Conservation (phyloP, 2,113 vertebrate species). For the Phylloscopus whistleri region DNA sequence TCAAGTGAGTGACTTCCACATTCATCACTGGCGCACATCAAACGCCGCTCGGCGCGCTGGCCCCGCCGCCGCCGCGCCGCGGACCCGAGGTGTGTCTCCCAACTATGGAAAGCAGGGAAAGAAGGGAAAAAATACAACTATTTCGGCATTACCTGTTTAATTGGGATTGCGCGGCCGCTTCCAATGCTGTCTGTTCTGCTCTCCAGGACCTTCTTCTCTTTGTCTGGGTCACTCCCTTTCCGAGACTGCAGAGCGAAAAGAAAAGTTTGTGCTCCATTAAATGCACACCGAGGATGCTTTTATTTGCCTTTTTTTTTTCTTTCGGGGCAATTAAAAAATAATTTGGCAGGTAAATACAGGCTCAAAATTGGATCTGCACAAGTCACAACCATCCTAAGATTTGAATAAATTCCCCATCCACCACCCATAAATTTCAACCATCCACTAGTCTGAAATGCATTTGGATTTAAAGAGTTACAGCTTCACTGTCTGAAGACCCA, state of each 20-base stretch:
- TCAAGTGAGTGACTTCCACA: conserved; percentile 94
- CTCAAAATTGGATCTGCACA: neutral
- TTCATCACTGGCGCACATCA: conserved; percentile 86
- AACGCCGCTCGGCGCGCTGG: conserved; percentile 40
- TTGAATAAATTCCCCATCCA: neutral
- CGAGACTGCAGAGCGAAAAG: conserved; percentile 86
- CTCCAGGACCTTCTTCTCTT: conserved; percentile 97
- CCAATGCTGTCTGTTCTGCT: conserved; percentile 96
- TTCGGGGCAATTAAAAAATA: neutral
- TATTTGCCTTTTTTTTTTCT: neutral
- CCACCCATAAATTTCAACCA: neutral
- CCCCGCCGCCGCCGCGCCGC: neutral
- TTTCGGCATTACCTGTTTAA: conserved; percentile 90
- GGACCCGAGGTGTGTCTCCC: conserved; percentile 66
- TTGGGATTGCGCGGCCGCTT: conserved; percentile 96
- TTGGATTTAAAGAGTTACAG: conserved; percentile 30
- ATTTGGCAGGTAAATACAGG: neutral
- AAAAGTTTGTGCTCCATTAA: conserved; percentile 69
- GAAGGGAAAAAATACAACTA: neutral
- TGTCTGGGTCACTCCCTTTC: conserved; percentile 95
- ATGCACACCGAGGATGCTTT: neutral
- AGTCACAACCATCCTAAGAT: neutral
- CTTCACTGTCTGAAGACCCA: conserved; percentile 29
- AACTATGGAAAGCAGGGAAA: conserved; percentile 17
- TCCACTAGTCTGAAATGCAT: neutral